Evolutionary conservation across 1,140 invertebrate species (phyloP), one percentile per base, ranked within the genome.

Genomic region (Ridgeia piscesae): DNA sequence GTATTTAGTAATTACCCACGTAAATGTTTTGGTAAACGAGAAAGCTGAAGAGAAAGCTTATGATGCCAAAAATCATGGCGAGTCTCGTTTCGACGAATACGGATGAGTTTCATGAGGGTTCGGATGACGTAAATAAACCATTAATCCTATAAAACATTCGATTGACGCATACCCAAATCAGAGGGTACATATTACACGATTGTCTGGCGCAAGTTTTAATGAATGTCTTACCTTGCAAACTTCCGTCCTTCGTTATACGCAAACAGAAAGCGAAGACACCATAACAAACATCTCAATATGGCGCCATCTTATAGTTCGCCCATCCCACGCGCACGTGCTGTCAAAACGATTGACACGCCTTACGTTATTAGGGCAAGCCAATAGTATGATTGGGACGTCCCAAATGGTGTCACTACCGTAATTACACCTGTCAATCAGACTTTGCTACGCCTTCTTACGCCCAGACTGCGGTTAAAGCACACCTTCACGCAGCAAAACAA

Each of bases 281-380:
- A 77, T 77, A 77, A 77, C 58, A 77, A 77, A 77, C 58, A 77
- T 77, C 27, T 77, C 58, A 77, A 77, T 31, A 77, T 77, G 58
- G 58, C 58, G 58, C 58, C 58, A 77, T 77, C 58, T 77, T 77
- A 77, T 77, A 77, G 58, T 77, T 77, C 58, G 58, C 58, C 58
- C 58, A 77, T 77, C 58, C 58, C 58, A 77, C 17, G 58, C 58
- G 58, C 58, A 77, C 58, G 58, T 77, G 58, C 58, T 77, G 58
- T 77, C 14, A 77, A 77, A 31, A 31, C 58, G 0, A 31, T 2
- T 77, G 58, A 77, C 58, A 77, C 17, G 58, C 58, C 58, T 77
- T 77, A 21, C 2, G 58, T 4, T 9, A 6, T 42, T 42, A 42
- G 42, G 42, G 42, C 42, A 42, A 42, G 42, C 42, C 42, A 77